These are phyloP conservation scores for Romanogobio albipinnatus DNA, from an alignment of 2,113 vertebrate genomes.

Conservation along the genomic window DNA sequence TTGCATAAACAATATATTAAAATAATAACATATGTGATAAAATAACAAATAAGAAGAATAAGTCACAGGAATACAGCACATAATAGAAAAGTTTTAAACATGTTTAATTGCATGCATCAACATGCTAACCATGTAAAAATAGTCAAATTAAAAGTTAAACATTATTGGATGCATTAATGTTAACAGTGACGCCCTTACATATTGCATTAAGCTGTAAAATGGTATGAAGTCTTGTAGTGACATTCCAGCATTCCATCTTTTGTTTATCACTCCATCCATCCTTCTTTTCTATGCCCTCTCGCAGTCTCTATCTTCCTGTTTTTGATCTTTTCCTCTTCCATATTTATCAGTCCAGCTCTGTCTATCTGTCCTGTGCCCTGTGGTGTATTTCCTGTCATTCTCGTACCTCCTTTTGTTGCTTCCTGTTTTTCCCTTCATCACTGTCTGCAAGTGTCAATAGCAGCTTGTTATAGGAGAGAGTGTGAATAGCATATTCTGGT, in stretches of 20 bases:
- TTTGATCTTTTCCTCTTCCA: constrained; percentile 47
- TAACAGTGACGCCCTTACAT: background rate
- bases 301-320: constrained; percentile 30
- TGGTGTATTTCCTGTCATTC: constrained; percentile 75
- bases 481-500: background rate
- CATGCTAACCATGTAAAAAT: no score
- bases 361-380: constrained; percentile 54
- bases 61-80: no score
- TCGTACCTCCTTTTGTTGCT: constrained; percentile 62
- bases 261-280: constrained; percentile 7
- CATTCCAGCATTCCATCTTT: constrained; percentile 16
- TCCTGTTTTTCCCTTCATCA: constrained; percentile 72
- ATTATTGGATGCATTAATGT: background rate
- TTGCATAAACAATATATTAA: background rate
- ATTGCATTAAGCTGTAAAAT: background rate
- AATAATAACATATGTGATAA: background rate
- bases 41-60: no score
- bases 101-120: background rate
- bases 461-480: constrained; percentile 45
- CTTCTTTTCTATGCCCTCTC: constrained; percentile 10
- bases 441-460: constrained; percentile 51
- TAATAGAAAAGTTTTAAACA: background rate
- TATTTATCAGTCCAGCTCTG: constrained; percentile 65
- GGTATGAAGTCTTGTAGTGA: background rate
- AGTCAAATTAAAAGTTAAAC: no score